Evolutionary conservation across 2,113 vertebrate genomes (phyloP), one percentile per base, ranked within the genome.

Genomic region (Collichthys lucidus): DNA sequence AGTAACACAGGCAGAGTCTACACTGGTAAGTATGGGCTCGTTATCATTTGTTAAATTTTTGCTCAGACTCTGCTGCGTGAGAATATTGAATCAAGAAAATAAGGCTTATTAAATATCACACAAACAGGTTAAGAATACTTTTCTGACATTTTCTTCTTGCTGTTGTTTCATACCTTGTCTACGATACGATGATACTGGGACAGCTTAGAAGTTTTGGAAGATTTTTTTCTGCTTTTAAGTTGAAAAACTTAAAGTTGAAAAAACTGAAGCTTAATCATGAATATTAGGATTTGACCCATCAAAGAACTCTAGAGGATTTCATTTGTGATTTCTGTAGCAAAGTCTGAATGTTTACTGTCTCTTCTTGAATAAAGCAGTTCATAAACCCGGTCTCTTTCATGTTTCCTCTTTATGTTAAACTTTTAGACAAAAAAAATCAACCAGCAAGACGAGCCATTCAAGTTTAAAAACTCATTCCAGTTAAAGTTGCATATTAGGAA

Each of bases 21-120:
- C 62, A 31, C 20, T 24, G 82, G 82, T 89, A 89, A 89, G 88
- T 87, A 87, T 81, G 29, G 59, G 11, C 26, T 74, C 20, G 7
- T 16, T 64, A 42, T 24, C 16, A 20, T 6, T 7, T 55, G 24
- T 60, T 50, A 61, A 24, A 52, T 4, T 22, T 40, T 65, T 47
- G 14, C 14, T 65, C 24, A 26, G 26, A 26, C 22, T 47, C 40
- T 26, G 22, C 63, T 47, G 14, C 47, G n/a, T 17, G 24, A 65
- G 14, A 44, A 15, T 46, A 64, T 64, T 1, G 0, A 63, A 46
- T 4, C 7, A 65, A 46, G 14, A 46, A 47, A 4, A 47, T 5
- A 19, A 3, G 15, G 3, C 20, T 55, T 29, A 5, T 15, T 29
- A 17, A 4, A 17, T 50, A 19, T 53, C 4, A 24, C 4, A 31